Conservation (phyloP, 2,113 vertebrate genomes). For the Orthochromis malagaraziensis region DNA sequence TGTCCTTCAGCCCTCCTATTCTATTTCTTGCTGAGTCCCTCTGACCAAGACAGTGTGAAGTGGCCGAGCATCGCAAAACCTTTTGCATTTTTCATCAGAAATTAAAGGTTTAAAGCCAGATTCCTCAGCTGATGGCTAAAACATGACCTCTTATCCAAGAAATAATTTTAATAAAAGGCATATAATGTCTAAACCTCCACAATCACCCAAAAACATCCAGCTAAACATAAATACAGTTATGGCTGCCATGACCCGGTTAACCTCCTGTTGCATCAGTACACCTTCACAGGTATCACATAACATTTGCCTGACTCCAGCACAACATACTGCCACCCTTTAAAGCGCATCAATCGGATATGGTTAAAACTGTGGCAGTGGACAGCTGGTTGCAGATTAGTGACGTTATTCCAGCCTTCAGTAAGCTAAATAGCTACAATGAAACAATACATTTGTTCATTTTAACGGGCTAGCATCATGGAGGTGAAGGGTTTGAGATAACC, state of each 20-base stretch:
- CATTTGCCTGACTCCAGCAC: not conserved
- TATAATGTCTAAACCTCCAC: not conserved
- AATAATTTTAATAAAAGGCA: not conserved
- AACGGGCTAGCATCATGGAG: not conserved
- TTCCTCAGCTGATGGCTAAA: fast-evolving
- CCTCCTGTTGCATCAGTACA: not conserved
- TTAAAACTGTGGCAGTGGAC: not conserved
- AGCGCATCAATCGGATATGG: not conserved
- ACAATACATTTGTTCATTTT: not conserved
- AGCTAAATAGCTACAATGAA: not conserved
- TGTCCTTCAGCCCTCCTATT: not conserved
- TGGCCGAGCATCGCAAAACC: not conserved
- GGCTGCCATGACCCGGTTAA: not conserved
- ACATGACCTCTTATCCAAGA: not conserved
- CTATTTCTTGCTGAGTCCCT: constrained; percentile 43
- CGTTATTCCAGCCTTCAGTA: not conserved
- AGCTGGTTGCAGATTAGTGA: not conserved
- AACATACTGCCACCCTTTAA: not conserved
- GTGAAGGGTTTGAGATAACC: not conserved
- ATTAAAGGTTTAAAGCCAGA: not conserved
- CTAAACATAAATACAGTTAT: not conserved
- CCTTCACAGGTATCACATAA: not conserved
- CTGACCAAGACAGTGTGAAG: not conserved
- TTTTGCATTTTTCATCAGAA: not conserved
- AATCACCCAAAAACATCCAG: not conserved